These are phyloP conservation scores for Oryzias dopingdopingensis DNA, from an alignment of 2,797 vertebrate species.

Conservation along the genomic window DNA sequence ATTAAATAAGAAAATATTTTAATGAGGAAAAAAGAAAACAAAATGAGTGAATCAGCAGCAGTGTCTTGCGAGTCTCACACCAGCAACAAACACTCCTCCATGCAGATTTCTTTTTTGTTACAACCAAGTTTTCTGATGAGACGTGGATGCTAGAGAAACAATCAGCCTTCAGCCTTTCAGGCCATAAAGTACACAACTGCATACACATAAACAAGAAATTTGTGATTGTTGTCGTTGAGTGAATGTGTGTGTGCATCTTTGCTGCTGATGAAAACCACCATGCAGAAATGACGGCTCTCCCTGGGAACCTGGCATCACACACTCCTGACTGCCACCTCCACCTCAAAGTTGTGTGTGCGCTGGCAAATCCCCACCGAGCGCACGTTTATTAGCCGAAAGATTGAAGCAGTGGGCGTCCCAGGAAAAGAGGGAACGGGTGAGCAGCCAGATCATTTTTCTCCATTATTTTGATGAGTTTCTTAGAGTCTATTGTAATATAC, in stretches of 20 bases:
- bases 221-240: conserved; percentile 20
- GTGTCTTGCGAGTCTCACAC: conserved; percentile 4
- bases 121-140: conserved; percentile 47
- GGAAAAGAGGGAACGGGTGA: conserved; percentile 10
- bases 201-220: conserved; percentile 34
- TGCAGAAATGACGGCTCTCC: conserved; percentile 33
- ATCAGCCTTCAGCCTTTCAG: conserved; percentile 63
- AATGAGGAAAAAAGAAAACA: not conserved
- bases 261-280: conserved; percentile 18
- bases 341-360: conserved; percentile 18
- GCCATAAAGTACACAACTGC: conserved; percentile 29
- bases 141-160: conserved; percentile 56
- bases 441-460: conserved; percentile 37
- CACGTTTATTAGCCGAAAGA: conserved; percentile 50
- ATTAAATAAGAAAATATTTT: too few relatives aligned
- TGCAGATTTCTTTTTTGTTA: conserved; percentile 44
- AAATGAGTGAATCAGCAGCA: conserved; percentile 24
- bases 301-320: conserved; percentile 31
- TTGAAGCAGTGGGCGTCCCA: conserved; percentile 40
- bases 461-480: conserved; percentile 48
- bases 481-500: conserved; percentile 41
- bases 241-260: conserved; percentile 4
- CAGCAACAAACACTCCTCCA: conserved; percentile 23
- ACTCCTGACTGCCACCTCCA: conserved; percentile 36
- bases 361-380: conserved; percentile 18